Evolutionary conservation across 2,113 vertebrate genomes (phyloP).

Genomic region (Percina caprodes): DNA sequence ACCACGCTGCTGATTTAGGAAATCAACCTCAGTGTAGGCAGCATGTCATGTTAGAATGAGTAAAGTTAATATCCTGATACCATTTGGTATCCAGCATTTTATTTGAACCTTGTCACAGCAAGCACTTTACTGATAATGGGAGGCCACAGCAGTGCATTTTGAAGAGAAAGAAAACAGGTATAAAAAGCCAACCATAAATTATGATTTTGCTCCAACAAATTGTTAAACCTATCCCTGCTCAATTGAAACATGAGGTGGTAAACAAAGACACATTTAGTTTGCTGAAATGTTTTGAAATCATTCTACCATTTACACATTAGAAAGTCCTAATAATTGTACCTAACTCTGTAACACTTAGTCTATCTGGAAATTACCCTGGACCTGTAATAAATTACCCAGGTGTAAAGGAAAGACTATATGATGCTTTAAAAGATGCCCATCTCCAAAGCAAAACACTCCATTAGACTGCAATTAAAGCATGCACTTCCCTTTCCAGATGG

Average conservation of each 20-base stretch:
- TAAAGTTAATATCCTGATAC: conserved; percentile 29
- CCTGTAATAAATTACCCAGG: conserved; percentile 55
- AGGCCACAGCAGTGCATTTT: conserved; percentile 18
- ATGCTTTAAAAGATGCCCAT: conserved; percentile 60
- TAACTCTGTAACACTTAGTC: not conserved
- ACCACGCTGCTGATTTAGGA: conserved; percentile 39
- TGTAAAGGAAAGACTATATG: conserved; percentile 50
- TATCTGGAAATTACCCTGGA: conserved; percentile 48
- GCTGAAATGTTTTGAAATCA: not conserved
- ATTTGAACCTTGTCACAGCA: conserved; percentile 54
- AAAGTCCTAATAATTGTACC: conserved; percentile 13
- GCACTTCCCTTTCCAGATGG: conserved; percentile 61
- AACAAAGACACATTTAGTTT: conserved; percentile 5
- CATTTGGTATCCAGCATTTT: conserved; percentile 41
- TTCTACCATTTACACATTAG: conserved; percentile 11
- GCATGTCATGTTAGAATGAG: conserved; percentile 31
- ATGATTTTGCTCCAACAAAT: not conserved
- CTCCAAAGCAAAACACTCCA: conserved; percentile 67
- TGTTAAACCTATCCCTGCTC: not conserved
- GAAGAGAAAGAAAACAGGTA: not conserved
- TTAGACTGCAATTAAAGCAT: conserved; percentile 72
- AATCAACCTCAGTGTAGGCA: conserved; percentile 43
- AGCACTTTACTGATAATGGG: conserved; percentile 46
- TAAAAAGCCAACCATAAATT: conserved; percentile 14
- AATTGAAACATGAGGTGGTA: conserved; percentile 7